Conservation (phyloP, 2,888 invertebrate species). For the Xestia sexstrigata region DNA sequence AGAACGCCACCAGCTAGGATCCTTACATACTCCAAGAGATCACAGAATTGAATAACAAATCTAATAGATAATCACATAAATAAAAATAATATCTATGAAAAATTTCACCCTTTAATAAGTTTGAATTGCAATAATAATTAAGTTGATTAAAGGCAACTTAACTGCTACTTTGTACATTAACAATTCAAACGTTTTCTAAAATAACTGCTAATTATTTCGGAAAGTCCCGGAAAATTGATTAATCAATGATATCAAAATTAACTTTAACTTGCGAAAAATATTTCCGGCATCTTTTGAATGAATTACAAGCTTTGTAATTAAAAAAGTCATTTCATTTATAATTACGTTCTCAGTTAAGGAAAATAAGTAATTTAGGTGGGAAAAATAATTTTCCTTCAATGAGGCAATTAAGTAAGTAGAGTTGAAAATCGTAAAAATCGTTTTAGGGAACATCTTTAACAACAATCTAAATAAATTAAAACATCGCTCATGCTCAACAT, state of each 20-base stretch:
- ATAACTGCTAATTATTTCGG: conserved; percentile 23
- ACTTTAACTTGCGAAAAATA: conserved; percentile 38
- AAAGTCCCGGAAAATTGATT: conserved; percentile 31
- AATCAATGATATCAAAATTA: conserved; percentile 45
- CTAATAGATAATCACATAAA: neutral
- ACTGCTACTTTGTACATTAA: conserved; percentile 3
- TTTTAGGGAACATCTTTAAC: neutral
- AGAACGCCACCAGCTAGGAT: neutral
- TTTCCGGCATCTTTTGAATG: conserved; percentile 24
- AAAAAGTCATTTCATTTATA: conserved; percentile 36
- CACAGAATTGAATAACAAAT: neutral
- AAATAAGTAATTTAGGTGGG: conserved; percentile 23
- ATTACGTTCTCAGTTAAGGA: conserved; percentile 21
- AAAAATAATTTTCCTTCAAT: conserved; percentile 2
- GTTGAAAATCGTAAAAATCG: neutral
- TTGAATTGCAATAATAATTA: neutral
- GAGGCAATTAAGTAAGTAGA: neutral
- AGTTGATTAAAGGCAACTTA: conserved; percentile 12
- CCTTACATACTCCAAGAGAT: neutral
- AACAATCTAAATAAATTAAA: neutral
- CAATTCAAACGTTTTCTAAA: conserved; percentile 24
- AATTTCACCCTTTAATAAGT: neutral
- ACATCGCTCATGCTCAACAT: neutral
- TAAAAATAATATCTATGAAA: neutral
- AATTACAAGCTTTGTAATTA: conserved; percentile 30